Base-by-base conservation (phyloP, 2,113 vertebrate species). In the Pedionomus torquatus region DNA sequence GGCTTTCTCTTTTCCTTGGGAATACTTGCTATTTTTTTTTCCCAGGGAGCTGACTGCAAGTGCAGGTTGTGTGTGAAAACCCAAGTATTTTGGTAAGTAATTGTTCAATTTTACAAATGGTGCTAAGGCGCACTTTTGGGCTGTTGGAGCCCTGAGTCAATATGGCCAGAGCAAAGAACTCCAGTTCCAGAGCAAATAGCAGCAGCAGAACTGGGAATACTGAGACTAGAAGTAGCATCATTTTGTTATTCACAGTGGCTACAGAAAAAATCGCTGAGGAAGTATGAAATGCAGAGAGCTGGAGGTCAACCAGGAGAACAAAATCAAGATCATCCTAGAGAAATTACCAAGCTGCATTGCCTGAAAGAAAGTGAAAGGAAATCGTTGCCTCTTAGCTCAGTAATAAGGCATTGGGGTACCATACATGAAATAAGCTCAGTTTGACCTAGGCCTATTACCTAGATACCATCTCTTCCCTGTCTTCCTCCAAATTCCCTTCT, bases 181-280 rank as follows among this genome's bases (percentile, higher is more conserved):
- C 37, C 37, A n/a, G 72, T 75, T 96, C 63, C 68, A 81, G 81
- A 79, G 76, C 84, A 95, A 80, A 94, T 66, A 95, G 44, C 87
- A 95, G 90, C 60, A 68, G 65, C 75, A 76, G 69, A 84, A 52
- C 0, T 52, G 89, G 79, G 87, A 94, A 94, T 88, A 82, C 33
- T 39, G 49, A 82, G 52, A 65, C 80, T 3, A 79, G 54, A 84
- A 90, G 82, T 35, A 69, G 30, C 72, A 72, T 58, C 15, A 5
- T 52, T 93, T 70, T 83, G 24, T 81, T 87, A 81, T 71, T 94
- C 82, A 51, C 3, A 2, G n/a, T 35, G 89, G 61, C 64, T 88
- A 20, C 37, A 69, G 82, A 82, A 76, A 88, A 71, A 55, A 8
- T 89, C 3, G 0, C 65, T 48, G 65, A 95, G 88, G 55, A 93